These are phyloP conservation scores for Phyllotis vaccarum DNA, from an alignment of 2,797 vertebrate genomes.

Conservation along the genomic window DNA sequence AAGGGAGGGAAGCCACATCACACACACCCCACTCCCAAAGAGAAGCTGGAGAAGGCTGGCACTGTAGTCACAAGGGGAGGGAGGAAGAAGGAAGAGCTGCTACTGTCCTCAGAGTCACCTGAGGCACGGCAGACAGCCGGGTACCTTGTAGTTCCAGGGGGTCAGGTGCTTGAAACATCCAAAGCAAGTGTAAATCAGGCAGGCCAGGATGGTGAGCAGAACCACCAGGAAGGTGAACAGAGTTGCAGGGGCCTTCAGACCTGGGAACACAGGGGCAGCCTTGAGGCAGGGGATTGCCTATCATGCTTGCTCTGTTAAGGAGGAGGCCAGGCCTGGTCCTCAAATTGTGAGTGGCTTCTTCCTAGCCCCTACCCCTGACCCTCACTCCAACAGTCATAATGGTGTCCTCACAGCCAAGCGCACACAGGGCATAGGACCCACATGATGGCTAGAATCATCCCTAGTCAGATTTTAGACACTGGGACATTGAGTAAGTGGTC, in stretches of 20 bases:
- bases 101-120: not conserved
- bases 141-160: conserved; percentile 94
- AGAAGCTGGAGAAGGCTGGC: not conserved
- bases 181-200: conserved; percentile 93
- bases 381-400: not conserved
- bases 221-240: conserved; percentile 94
- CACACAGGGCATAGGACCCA: too few relatives aligned
- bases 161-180: conserved; percentile 95
- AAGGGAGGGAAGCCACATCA: not conserved
- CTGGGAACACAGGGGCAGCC: conserved; percentile 84
- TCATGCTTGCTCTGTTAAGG: not conserved
- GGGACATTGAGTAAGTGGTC: not conserved
- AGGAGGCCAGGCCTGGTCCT: not conserved
- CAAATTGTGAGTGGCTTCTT: not conserved
- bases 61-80: too few relatives aligned
- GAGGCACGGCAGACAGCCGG: fast-evolving
- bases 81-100: not conserved
- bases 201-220: conserved; percentile 91
- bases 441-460: not conserved
- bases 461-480: not conserved
- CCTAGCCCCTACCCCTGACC: not conserved
- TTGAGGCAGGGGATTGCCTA: not conserved
- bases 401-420: not conserved
- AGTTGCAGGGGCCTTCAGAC: conserved; percentile 92
- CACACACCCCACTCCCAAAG: not conserved